Evolutionary conservation across 2,888 invertebrate species (phyloP), one percentile per base, ranked within the genome.

Genomic region (Leptopilina myrica): DNA sequence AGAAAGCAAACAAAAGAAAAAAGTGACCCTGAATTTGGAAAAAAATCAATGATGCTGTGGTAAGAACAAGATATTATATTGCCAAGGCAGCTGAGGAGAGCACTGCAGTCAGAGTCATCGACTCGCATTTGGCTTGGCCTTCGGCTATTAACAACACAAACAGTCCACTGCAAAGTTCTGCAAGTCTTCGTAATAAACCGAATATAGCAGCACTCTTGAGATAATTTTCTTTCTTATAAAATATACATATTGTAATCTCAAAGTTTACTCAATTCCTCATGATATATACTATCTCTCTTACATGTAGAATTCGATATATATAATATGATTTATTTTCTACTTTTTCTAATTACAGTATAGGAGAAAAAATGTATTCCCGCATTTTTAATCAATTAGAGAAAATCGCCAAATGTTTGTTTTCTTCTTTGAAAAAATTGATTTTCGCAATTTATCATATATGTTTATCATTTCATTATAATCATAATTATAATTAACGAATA

Each of bases 41-140:
- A 62, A 62, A 62, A 62, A 62, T 62, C 62, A 15, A 62, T 62
- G 62, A 62, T 62, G 62, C 62, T 62, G 62, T 62, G 73, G 73
- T 73, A 73, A 73, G 69, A 73, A 56, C 73, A 73, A 73, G 73
- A 73, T 73, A 73, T 73, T 73, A 73, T 73, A 73, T 73, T 73
- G 73, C 73, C 73, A 73, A 73, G 73, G 73, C 73, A 73, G 73
- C 73, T 64, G 46, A 62, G 62, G 33, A 64, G 62, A 64, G 64
- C 64, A 76, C 46, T 76, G 62, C 64, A 76, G 64, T 64, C 76
- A 76, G 76, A 76, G 76, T 76, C 76, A 76, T 76, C 76, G 76
- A 76, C 76, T 76, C 76, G 62, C 64, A 76, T 76, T 76, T 76
- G 33, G 73, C 73, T 73, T 73, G 76, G 64, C 76, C 76, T 76